These are phyloP conservation scores for Tympanoctomys barrerae DNA, from an alignment of 2,797 vertebrate genomes.

Conservation along the genomic window DNA sequence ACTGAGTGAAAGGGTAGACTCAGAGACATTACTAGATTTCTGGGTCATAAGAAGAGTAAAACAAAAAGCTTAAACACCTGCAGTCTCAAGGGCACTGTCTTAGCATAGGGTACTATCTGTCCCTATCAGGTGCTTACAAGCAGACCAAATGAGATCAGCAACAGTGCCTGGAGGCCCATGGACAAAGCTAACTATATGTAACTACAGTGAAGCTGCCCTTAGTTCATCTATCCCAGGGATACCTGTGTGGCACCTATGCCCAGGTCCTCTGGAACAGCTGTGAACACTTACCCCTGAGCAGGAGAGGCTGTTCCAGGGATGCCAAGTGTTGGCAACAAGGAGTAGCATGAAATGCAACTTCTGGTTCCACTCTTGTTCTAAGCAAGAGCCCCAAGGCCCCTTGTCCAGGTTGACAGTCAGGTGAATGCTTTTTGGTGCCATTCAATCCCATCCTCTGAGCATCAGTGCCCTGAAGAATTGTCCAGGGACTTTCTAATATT, in stretches of 20 bases:
- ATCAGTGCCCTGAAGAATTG: conserved; percentile 76
- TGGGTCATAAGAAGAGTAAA: background rate
- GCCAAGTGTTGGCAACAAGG: accelerated
- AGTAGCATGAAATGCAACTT: background rate
- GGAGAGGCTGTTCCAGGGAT: background rate
- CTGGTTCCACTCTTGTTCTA: background rate
- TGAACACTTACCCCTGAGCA: accelerated
- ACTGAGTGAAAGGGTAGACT: background rate
- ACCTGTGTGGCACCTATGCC: accelerated
- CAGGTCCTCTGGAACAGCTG: accelerated
- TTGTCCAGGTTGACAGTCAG: background rate
- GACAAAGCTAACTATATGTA: accelerated
- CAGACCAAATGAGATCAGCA: too few relatives aligned
- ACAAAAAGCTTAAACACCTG: background rate
- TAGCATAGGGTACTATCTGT: accelerated
- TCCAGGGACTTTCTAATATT: conserved; percentile 81
- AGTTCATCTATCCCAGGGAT: accelerated
- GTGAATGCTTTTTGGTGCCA: conserved; percentile 75
- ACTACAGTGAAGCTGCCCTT: accelerated
- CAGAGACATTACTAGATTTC: background rate
- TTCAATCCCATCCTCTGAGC: background rate
- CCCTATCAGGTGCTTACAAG: background rate
- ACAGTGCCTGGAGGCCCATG: accelerated
- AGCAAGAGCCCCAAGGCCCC: accelerated
- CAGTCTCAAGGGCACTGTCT: background rate